Evolutionary conservation across 2,113 vertebrate genomes (phyloP).

Genomic region (Toxostoma redivivum): DNA sequence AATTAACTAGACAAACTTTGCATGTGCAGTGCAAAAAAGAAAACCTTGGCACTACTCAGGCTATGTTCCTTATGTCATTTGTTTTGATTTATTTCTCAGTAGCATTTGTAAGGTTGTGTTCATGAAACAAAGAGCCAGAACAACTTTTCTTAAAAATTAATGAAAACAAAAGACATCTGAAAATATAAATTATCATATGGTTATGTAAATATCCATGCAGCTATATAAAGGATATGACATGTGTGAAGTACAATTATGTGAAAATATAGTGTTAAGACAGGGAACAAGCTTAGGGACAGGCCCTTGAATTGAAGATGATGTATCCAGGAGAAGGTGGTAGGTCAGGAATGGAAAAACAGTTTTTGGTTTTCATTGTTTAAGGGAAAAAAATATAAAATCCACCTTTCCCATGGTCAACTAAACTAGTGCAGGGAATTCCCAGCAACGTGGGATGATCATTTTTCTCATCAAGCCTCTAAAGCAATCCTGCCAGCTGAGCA

Average conservation of each 20-base stretch:
- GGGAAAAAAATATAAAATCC: neutral
- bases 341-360: neutral
- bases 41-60: neutral
- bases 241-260: fast-evolving
- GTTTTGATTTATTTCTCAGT: slow-evolving; percentile 29
- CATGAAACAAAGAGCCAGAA: neutral
- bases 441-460: neutral
- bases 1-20: slow-evolving; percentile 21
- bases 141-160: neutral
- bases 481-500: neutral
- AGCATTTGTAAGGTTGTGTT: neutral
- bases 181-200: neutral
- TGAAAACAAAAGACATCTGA: neutral
- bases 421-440: neutral
- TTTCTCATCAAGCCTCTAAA: neutral
- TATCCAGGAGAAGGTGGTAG: neutral
- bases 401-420: neutral
- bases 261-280: neutral
- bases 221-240: neutral
- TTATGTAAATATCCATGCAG: neutral
- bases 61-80: neutral
- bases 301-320: neutral
- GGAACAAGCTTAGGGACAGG: neutral
- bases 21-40: neutral
- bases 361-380: neutral